Evolutionary conservation across 1,140 invertebrate species (phyloP).

Genomic region (Philopotamus ludificatus): DNA sequence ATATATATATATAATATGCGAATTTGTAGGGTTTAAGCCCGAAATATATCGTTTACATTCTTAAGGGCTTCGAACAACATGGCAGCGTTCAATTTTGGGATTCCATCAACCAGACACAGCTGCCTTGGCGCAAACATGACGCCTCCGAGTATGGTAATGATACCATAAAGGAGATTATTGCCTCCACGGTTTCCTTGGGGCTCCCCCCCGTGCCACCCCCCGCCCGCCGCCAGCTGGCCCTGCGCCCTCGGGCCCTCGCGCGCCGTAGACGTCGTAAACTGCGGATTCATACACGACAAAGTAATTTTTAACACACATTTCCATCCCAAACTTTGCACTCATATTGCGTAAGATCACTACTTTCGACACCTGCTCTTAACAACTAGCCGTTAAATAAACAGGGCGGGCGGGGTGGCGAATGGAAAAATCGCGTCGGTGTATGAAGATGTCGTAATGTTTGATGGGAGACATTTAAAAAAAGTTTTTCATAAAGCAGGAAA

Average conservation of each 20-base stretch:
- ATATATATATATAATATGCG: too few relatives aligned
- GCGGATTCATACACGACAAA: conserved; percentile 17
- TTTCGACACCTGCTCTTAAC: conserved; percentile 1
- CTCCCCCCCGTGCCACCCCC: background rate
- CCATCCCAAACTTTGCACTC: conserved; percentile 23
- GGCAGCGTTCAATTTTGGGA: too few relatives aligned
- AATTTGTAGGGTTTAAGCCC: too few relatives aligned
- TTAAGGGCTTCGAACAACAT: too few relatives aligned
- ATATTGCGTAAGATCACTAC: background rate
- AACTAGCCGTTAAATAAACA: conserved; percentile 2
- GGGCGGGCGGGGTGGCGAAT: background rate
- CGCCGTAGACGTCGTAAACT: conserved; percentile 9
- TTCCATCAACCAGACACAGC: too few relatives aligned
- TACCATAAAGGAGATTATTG: conserved; percentile 38
- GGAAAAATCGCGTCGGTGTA: background rate
- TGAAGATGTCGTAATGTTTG: background rate
- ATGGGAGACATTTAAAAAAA: background rate
- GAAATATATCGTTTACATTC: too few relatives aligned
- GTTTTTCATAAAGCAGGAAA: background rate
- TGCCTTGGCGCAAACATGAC: too few relatives aligned
- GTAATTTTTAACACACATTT: conserved; percentile 32
- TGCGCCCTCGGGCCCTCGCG: background rate
- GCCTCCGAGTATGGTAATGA: too few relatives aligned
- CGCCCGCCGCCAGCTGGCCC: background rate
- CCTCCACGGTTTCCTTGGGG: background rate